Percentiles rank a stretch among this genome's conserved stretches.
Conservation (phyloP, 2,113 vertebrate species). For the Euleptes europaea region DNA sequence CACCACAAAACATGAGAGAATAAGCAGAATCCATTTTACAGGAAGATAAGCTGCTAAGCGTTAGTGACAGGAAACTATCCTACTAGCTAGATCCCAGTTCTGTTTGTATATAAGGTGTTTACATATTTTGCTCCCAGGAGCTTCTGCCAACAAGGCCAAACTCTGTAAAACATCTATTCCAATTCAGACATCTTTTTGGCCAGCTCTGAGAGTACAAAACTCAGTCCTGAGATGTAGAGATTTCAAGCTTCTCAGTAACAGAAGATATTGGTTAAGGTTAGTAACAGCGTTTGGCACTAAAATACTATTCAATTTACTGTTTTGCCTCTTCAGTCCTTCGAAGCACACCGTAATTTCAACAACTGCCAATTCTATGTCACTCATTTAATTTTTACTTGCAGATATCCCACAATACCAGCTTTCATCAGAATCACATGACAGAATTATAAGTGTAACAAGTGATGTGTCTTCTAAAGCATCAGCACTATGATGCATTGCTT, state of each 20-base stretch:
- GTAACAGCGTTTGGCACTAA: neutral
- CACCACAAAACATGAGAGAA: neutral
- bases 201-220: accelerated
- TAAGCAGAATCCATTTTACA: neutral
- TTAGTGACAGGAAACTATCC: neutral
- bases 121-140: neutral
- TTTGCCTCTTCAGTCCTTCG: neutral
- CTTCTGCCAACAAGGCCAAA: neutral
- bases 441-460: neutral
- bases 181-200: neutral
- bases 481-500: neutral
- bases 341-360: neutral
- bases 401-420: neutral
- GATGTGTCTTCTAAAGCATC: neutral
- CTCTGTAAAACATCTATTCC: neutral
- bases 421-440: neutral
- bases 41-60: neutral
- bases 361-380: neutral
- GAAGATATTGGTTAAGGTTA: neutral
- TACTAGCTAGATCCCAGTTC: neutral
- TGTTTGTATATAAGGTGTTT: neutral
- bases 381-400: neutral
- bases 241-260: neutral
- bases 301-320: neutral
- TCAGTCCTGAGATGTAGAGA: neutral